Evolutionary conservation across 2,888 invertebrate genomes (phyloP).

Genomic region (Orthonevra nobilis): DNA sequence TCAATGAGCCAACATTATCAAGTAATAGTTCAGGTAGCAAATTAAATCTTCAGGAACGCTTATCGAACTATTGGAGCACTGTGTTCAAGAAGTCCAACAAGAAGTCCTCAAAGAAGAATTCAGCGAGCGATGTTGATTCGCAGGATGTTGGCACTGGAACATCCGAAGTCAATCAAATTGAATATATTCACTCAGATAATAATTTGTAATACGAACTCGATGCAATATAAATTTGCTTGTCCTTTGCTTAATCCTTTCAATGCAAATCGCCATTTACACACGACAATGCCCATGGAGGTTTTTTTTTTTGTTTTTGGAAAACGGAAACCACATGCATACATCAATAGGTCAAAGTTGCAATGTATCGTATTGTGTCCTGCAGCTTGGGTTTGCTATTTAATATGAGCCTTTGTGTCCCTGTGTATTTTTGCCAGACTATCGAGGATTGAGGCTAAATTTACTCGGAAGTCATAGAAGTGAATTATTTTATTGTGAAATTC

Average conservation of each 20-base stretch:
- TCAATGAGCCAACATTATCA: neutral
- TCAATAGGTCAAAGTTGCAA: slow-evolving; percentile 64
- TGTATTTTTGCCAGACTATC: slow-evolving; percentile 26
- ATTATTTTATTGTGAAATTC: slow-evolving; percentile 54
- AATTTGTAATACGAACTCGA: neutral
- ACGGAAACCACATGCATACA: slow-evolving; percentile 49
- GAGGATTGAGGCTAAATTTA: no score
- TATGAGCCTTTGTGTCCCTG: slow-evolving; percentile 16
- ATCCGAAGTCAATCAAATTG: slow-evolving; percentile 17
- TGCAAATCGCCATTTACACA: neutral
- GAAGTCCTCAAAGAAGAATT: slow-evolving; percentile 16
- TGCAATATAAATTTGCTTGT: slow-evolving; percentile 23
- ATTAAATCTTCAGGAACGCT: slow-evolving; percentile 72
- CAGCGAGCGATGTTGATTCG: slow-evolving; percentile 43
- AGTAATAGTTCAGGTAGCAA: slow-evolving; percentile 1
- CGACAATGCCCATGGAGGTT: slow-evolving; percentile 16
- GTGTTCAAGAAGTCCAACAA: slow-evolving; percentile 72
- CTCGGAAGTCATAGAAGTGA: slow-evolving; percentile 66
- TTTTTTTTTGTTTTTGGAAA: no score
- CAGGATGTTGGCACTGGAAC: neutral
- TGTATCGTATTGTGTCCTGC: slow-evolving; percentile 26
- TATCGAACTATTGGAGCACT: slow-evolving; percentile 75
- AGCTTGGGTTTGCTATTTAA: slow-evolving; percentile 16
- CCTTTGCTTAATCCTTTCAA: neutral
- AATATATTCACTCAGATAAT: slow-evolving; percentile 16